Conservation (phyloP, 2,888 invertebrate species). For the Eilema depressum region DNA sequence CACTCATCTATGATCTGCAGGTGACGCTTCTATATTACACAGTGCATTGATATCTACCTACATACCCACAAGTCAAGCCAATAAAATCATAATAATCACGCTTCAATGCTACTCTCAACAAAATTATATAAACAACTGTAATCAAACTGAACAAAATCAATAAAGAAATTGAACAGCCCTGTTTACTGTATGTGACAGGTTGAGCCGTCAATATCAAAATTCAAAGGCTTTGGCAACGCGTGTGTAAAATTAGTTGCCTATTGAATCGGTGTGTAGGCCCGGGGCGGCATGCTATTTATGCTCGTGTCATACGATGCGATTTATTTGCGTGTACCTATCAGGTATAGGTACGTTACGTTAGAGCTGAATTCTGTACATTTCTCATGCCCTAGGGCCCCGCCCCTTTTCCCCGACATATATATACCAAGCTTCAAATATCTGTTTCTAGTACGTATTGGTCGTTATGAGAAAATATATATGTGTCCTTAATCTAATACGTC, state of each 20-base stretch:
- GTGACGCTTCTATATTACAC: no score
- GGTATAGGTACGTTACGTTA: no score
- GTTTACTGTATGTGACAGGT: conserved; percentile 47
- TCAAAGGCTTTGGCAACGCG: conserved; percentile 72
- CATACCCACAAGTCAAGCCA: no score
- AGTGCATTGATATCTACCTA: no score
- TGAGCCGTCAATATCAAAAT: conserved; percentile 69
- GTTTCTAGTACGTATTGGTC: no score
- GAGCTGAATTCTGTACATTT: not conserved
- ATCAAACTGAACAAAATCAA: conserved; percentile 29
- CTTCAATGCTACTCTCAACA: not conserved
- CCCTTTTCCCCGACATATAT: no score
- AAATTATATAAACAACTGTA: conserved; percentile 5
- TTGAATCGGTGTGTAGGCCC: conserved; percentile 58
- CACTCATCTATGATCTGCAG: no score
- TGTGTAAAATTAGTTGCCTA: conserved; percentile 77
- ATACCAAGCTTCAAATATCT: no score
- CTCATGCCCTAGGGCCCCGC: not conserved
- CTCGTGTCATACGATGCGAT: conserved; percentile 7
- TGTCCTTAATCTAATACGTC: no score
- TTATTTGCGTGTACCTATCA: not conserved
- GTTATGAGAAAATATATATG: no score
- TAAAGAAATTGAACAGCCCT: conserved; percentile 46
- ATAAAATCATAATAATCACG: not conserved
- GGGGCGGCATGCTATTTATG: conserved; percentile 26